These are phyloP conservation scores for Nymphalis c-album DNA, from an alignment of 2,888 invertebrate species.

Conservation along the genomic window DNA sequence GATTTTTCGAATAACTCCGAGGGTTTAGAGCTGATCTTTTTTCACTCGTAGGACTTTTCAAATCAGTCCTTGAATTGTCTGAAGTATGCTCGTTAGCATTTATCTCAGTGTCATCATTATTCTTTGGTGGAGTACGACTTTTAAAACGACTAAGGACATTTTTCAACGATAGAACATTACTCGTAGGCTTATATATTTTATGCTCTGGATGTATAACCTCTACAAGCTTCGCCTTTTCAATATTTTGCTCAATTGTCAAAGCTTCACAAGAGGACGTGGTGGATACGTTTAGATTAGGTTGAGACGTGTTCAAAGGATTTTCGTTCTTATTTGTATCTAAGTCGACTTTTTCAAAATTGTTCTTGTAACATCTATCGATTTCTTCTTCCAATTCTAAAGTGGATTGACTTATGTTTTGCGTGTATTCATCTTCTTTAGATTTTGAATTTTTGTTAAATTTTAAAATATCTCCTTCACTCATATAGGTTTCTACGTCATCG, in stretches of 20 bases:
- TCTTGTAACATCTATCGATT: slow-evolving; percentile 77
- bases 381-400: slow-evolving; percentile 77
- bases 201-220: slow-evolving; percentile 88
- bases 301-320: slow-evolving; percentile 58
- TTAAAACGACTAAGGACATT: slow-evolving; percentile 81
- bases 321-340: slow-evolving; percentile 68
- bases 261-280: slow-evolving; percentile 81
- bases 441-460: slow-evolving; percentile 70
- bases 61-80: slow-evolving; percentile 60
- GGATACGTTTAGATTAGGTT: slow-evolving; percentile 75
- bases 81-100: slow-evolving; percentile 72
- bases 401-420: slow-evolving; percentile 72
- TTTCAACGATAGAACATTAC: slow-evolving; percentile 78
- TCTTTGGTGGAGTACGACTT: slow-evolving; percentile 67
- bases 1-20: slow-evolving; percentile 73
- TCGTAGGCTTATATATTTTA: slow-evolving; percentile 87
- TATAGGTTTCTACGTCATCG: slow-evolving; percentile 84
- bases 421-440: slow-evolving; percentile 57
- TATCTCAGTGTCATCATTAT: slow-evolving; percentile 60
- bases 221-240: slow-evolving; percentile 68
- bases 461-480: slow-evolving; percentile 70
- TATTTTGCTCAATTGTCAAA: slow-evolving; percentile 68
- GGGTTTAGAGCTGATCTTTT: slow-evolving; percentile 71
- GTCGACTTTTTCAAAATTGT: slow-evolving; percentile 67
- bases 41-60: slow-evolving; percentile 69